Evolutionary conservation across 2,113 vertebrate genomes (phyloP).

Genomic region (Zingel zingel): DNA sequence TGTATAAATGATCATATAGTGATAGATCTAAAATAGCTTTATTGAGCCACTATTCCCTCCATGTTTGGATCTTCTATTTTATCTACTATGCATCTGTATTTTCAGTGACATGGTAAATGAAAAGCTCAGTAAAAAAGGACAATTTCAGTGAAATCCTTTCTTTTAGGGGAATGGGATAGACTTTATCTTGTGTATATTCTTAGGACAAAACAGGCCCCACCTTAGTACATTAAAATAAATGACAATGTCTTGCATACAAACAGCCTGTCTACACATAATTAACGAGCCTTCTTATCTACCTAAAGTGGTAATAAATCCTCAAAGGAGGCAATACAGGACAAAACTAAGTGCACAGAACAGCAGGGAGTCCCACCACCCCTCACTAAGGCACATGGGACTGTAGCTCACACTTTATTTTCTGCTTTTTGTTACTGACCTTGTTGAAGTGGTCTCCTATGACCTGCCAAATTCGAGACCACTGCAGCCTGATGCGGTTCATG

Average conservation of each 20-base stretch:
- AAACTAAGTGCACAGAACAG: not conserved
- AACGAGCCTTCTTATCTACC: not conserved
- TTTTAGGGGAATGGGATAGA: not conserved
- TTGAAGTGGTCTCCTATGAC: constrained; percentile 99
- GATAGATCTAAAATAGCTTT: not conserved
- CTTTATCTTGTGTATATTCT: not conserved
- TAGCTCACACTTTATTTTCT: too few relatives aligned
- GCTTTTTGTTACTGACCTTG: constrained; percentile 85
- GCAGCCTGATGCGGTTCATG: constrained; percentile 97
- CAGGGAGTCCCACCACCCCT: not conserved
- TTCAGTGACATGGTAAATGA: not conserved
- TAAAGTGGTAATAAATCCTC: constrained; percentile 6
- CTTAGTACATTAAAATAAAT: not conserved
- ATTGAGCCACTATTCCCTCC: not conserved
- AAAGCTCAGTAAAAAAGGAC: not conserved
- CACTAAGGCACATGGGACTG: not conserved
- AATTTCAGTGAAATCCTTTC: too few relatives aligned
- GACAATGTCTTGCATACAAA: not conserved
- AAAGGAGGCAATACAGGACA: not conserved
- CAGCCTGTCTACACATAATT: not conserved
- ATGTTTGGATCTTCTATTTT: not conserved
- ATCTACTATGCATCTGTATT: not conserved
- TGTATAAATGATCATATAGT: not conserved
- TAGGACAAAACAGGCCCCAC: not conserved
- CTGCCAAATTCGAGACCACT: constrained; percentile 99